Conservation (phyloP, 1,140 invertebrate species). For the Aphaenogaster ashmeadi region DNA sequence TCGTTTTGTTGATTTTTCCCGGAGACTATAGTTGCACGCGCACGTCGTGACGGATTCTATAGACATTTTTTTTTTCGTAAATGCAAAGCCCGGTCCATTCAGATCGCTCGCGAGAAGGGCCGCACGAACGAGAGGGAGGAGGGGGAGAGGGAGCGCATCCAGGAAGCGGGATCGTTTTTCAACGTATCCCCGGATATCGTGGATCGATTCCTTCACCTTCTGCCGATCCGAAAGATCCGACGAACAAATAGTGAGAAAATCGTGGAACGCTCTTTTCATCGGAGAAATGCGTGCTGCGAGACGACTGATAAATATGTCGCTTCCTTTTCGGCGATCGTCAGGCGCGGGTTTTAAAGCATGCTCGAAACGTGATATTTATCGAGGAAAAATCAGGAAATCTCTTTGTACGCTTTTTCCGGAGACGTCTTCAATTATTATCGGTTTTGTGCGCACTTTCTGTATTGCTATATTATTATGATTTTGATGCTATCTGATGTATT, state of each 20-base stretch:
- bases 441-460: not conserved
- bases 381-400: slow-evolving; percentile 44
- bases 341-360: slow-evolving; percentile 9
- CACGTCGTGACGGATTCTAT: slow-evolving; percentile 73
- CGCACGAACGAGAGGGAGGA: not conserved
- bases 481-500: not conserved
- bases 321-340: slow-evolving; percentile 31
- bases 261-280: slow-evolving; percentile 51
- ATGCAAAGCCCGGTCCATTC: slow-evolving; percentile 77
- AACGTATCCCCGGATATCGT: slow-evolving; percentile 73
- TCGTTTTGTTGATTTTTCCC: slow-evolving; percentile 85
- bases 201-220: slow-evolving; percentile 71
- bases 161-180: slow-evolving; percentile 76
- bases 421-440: slow-evolving; percentile 2
- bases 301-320: slow-evolving; percentile 66
- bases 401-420: slow-evolving; percentile 46
- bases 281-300: slow-evolving; percentile 20
- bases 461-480: not conserved
- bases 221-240: slow-evolving; percentile 70
- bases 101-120: slow-evolving; percentile 46
- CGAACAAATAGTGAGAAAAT: slow-evolving; percentile 66
- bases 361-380: slow-evolving; percentile 53
- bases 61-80: slow-evolving; percentile 76
- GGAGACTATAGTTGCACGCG: slow-evolving; percentile 76
- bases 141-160: slow-evolving; percentile 61